These are phyloP conservation scores for Hemiprocne comata DNA, from an alignment of 2,113 vertebrate genomes.

Conservation along the genomic window DNA sequence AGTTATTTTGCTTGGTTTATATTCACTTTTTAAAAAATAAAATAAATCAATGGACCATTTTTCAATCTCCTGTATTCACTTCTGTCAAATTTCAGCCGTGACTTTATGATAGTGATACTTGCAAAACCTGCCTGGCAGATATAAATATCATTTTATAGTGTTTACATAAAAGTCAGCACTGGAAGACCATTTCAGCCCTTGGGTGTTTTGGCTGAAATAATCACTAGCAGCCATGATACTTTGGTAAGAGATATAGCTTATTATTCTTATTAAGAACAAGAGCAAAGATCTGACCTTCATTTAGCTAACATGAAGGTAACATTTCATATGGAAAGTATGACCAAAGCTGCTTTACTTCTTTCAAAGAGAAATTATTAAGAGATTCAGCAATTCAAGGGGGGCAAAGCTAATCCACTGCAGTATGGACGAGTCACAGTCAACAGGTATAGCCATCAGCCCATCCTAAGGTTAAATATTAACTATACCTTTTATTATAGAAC, in stretches of 20 bases:
- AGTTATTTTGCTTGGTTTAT: not conserved
- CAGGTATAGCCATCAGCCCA: not conserved
- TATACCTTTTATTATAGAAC: not conserved
- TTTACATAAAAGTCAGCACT: not conserved
- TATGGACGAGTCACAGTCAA: not conserved
- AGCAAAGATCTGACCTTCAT: not conserved
- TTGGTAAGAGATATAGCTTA: not conserved
- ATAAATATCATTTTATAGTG: not conserved
- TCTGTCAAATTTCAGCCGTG: not conserved
- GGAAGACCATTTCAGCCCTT: not conserved
- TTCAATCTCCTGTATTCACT: not conserved
- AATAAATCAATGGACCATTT: not conserved
- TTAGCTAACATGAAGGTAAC: not conserved
- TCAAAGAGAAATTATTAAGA: not conserved
- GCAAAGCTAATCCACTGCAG: not conserved
- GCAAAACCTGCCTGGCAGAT: not conserved
- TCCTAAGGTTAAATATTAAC: not conserved
- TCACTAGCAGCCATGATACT: not conserved
- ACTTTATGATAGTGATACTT: not conserved
- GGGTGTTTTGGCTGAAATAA: not conserved
- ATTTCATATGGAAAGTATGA: not conserved
- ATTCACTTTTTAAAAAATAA: not conserved
- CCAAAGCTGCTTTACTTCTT: not conserved
- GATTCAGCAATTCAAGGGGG: not conserved
- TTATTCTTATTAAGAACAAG: not conserved